Evolutionary conservation across 2,113 vertebrate species (phyloP), one percentile per base, ranked within the genome.

Genomic region (Prinia subflava): DNA sequence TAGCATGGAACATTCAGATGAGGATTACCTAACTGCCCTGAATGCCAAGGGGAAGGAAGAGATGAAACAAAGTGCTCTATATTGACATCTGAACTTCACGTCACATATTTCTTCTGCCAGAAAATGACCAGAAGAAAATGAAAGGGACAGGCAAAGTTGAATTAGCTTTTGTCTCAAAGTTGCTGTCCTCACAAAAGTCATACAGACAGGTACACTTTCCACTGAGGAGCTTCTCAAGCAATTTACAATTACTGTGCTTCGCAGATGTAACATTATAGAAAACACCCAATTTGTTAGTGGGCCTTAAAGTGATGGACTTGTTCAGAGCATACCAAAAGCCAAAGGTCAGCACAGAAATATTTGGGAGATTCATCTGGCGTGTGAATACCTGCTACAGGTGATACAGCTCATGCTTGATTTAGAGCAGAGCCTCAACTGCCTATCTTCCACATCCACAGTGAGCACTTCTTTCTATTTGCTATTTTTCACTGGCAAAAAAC

Each of bases 361-460:
- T n/a, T 82, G 69, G n/a, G 56, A 91, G 80, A 91, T 82, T 84
- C 65, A 60, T 94, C 62, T 75, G 49, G 42, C 0, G 0, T 53
- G 80, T 30, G 27, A 82, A 87, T 95, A 95, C 83, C 89, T 94
- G 73, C 22, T 90, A 77, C 94, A 94, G 90, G 86, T 97, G 94
- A 69, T 92, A 89, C n/a, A 75, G 46, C 77, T 95, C 91, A 68
- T 20, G 12, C 17, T 57, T 89, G 69, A 94, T 89, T 91, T 87
- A 87, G 35, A 92, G 57, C 89, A 78, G 68, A 93, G 18, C 37
- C 63, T 74, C 83, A 68, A 23, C 24, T 81, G 56, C 52, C 2
- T 2, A 56, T 84, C 81, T 89, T 64, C 65, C 56, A 50, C 47
- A 59, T 62, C 39, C 52, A 59, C 55, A 53, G 25, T 31, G n/a